Conservation (phyloP, 2,888 invertebrate species). For the Andrena fulva region DNA sequence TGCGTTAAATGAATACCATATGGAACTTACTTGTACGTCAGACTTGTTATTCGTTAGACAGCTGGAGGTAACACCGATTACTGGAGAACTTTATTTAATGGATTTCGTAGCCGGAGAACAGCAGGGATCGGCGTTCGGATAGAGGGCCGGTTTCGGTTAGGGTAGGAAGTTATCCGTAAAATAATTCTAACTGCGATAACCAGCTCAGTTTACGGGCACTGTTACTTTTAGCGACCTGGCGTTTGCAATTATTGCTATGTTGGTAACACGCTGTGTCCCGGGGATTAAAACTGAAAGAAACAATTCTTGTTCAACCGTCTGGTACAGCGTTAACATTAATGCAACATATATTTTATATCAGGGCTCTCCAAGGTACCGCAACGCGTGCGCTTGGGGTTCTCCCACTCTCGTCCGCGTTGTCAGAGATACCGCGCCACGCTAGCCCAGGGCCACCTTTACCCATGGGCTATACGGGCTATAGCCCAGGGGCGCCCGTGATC, state of each 20-base stretch:
- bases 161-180: slow-evolving; percentile 38
- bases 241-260: slow-evolving; percentile 61
- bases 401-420: no score
- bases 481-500: no score
- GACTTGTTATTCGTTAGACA: slow-evolving; percentile 55
- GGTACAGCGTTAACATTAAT: rapidly evolving
- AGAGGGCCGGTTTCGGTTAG: slow-evolving; percentile 12
- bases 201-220: slow-evolving; percentile 41
- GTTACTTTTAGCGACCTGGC: slow-evolving; percentile 45
- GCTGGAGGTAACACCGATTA: slow-evolving; percentile 34
- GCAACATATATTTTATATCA: not conserved
- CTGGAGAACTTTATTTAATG: slow-evolving; percentile 38
- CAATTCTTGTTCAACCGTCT: not conserved
- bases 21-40: slow-evolving; percentile 56
- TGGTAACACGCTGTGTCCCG: slow-evolving; percentile 38
- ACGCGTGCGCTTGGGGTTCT: no score
- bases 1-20: slow-evolving; percentile 28
- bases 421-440: no score
- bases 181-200: slow-evolving; percentile 24
- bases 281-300: slow-evolving; percentile 66
- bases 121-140: slow-evolving; percentile 30
- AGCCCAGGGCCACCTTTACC: no score
- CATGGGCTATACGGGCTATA: no score
- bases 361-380: no score
- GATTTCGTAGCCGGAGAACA: slow-evolving; percentile 32